Conservation (phyloP, 2,888 invertebrate genomes). For the Synergus umbraculus region DNA sequence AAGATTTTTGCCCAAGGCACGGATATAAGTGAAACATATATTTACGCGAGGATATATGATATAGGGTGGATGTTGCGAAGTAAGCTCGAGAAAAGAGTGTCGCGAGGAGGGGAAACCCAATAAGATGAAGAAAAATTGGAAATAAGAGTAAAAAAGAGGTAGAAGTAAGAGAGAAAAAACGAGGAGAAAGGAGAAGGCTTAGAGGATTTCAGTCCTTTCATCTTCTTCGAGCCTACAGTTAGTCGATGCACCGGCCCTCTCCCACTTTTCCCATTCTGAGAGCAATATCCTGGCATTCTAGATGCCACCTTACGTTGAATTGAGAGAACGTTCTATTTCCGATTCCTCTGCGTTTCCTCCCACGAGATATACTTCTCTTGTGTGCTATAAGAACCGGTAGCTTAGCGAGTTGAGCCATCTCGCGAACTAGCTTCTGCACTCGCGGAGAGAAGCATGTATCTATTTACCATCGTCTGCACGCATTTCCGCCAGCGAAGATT, state of each 20-base stretch:
- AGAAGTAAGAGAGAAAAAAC: slow-evolving; percentile 11
- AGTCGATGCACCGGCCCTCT: slow-evolving; percentile 22
- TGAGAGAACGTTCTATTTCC: slow-evolving; percentile 34
- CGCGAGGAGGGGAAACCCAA: not conserved
- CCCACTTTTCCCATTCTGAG: slow-evolving; percentile 18
- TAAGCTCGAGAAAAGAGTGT: slow-evolving; percentile 10
- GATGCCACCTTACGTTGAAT: slow-evolving; percentile 18
- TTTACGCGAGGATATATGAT: not conserved
- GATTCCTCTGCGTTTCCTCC: slow-evolving; percentile 12
- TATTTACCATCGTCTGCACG: slow-evolving; percentile 1
- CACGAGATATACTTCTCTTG: not conserved
- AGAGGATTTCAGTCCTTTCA: slow-evolving; percentile 23
- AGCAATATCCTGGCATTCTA: slow-evolving; percentile 36
- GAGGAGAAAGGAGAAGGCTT: slow-evolving; percentile 12
- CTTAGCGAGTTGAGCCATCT: slow-evolving; percentile 33
- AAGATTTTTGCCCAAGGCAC: slow-evolving; percentile 12
- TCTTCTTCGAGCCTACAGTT: slow-evolving; percentile 31
- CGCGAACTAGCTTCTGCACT: slow-evolving; percentile 36
- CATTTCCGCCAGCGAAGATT: slow-evolving; percentile 23
- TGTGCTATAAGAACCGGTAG: slow-evolving; percentile 18
- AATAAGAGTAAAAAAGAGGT: not conserved
- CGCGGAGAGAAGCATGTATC: not conserved
- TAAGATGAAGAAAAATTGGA: not conserved
- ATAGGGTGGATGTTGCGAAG: not conserved
- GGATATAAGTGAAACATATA: slow-evolving; percentile 15